Base-by-base conservation (phyloP, 2,888 invertebrate species). In the Aquatica leii region DNA sequence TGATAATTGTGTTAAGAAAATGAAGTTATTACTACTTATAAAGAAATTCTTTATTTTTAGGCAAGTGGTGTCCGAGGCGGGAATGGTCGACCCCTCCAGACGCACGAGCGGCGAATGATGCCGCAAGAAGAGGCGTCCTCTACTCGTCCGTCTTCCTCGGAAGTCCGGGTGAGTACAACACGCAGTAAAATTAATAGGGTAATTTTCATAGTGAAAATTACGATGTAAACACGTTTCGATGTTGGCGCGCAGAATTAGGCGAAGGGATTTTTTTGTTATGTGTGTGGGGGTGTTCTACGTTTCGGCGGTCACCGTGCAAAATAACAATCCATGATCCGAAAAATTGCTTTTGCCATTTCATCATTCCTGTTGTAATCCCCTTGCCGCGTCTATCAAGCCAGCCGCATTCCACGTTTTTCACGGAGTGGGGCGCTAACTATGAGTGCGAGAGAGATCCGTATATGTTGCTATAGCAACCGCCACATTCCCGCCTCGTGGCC, bases 131-230 rank as follows among this genome's bases (percentile, higher is more conserved):
- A 85, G 90, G 94, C 81, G 91, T 92, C 80, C 85, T 90, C 74
- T 94, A 94, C 85, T 94, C 94, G 85, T 94, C 93, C 83, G 94
- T 94, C 85, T 94, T 94, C 88, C 91, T 94, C 83, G 94, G 94
- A 84, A 94, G 94, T 86, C 94, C 94, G 82, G 91, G 91, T 85
- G 86, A 90, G 87, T 90, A 63, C 55, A 54, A 53, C 37, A 35
- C 17, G 41, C 53, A 54, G 49, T 53, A 59, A 24, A 24, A 24
- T 24, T 24, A 24, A 46, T 46, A 46, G 46, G 57, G 17, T 51
- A 59, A 9, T 50, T 46, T 52, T 52, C 51, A 18, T 51, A 41
- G 24, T 2, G 24, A 24, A 24, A 24, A 24, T 24, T 24, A 24
- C 24, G 24, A 24, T 40, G 8, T 50, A 21, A 58, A 51, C 31